Evolutionary conservation across 2,113 vertebrate genomes (phyloP).

Genomic region (Oncorhynchus nerka): DNA sequence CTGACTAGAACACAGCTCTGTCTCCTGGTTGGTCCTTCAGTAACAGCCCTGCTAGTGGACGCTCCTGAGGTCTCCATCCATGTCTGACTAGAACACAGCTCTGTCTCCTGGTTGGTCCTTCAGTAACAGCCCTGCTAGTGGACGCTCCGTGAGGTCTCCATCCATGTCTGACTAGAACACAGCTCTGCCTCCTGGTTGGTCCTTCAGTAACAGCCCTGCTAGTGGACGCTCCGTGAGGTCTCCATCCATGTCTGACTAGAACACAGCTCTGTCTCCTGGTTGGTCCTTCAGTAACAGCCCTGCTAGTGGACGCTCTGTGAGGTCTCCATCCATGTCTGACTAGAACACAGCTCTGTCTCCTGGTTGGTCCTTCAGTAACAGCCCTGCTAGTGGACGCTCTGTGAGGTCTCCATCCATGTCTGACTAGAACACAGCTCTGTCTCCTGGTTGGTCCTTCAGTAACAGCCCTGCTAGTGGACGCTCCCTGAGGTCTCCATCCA

Average conservation of each 20-base stretch:
- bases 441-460: not conserved
- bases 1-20: too few species aligned
- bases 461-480: too few species aligned
- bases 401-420: constrained; percentile 86
- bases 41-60: too few species aligned
- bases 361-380: not conserved
- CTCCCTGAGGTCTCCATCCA: constrained; percentile 77
- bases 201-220: too few species aligned
- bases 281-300: too few species aligned
- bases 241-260: too few species aligned
- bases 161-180: constrained; percentile 84
- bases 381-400: too few species aligned
- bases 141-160: constrained; percentile 70
- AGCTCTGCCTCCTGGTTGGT: not conserved
- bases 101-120: not conserved
- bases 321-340: too few species aligned
- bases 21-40: not conserved
- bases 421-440: constrained; percentile 69
- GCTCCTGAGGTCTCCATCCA: constrained; percentile 77
- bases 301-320: too few species aligned
- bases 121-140: too few species aligned
- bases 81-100: constrained; percentile 79
- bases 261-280: not conserved
- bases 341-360: not conserved
- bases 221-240: too few species aligned